Conservation (phyloP, 2,888 invertebrate species). For the Pachydiplax longipennis region DNA sequence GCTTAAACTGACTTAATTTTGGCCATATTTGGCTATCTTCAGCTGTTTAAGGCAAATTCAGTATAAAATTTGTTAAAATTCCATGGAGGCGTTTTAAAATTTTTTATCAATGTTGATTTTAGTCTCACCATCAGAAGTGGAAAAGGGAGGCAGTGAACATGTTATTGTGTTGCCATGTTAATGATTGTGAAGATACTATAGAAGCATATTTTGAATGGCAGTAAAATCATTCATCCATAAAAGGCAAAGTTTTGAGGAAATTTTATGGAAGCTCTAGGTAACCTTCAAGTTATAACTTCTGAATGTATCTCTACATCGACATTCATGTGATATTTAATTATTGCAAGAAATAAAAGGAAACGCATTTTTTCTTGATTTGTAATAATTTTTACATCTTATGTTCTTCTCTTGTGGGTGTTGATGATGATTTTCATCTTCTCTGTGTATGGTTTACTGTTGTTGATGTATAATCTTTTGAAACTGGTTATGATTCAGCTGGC, state of each 20-base stretch:
- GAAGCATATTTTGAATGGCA: constrained; percentile 3
- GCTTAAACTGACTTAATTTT: constrained; percentile 27
- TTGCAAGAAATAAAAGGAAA: constrained; percentile 32
- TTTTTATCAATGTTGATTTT: background rate
- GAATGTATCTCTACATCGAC: constrained; percentile 34
- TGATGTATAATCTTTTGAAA: background rate
- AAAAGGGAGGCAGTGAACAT: background rate
- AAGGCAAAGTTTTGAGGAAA: background rate
- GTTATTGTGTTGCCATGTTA: constrained; percentile 21
- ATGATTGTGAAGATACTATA: background rate
- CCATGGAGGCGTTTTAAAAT: background rate
- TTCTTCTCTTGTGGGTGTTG: background rate
- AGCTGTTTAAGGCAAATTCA: background rate
- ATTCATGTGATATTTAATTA: constrained; percentile 35
- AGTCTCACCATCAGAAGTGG: background rate
- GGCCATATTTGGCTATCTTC: background rate
- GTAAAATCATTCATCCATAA: background rate
- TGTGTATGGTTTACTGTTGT: background rate
- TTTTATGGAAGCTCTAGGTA: constrained; percentile 23
- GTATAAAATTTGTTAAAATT: background rate
- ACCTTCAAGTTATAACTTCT: background rate
- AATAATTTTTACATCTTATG: background rate
- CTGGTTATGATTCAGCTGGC: background rate
- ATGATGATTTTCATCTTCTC: background rate
- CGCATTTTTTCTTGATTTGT: constrained; percentile 3